A percentile compares a stretch with the other conserved stretches of the same genome.
These are phyloP conservation scores for Tachysurus vachellii DNA, from an alignment of 2,113 vertebrate genomes.

Conservation along the genomic window DNA sequence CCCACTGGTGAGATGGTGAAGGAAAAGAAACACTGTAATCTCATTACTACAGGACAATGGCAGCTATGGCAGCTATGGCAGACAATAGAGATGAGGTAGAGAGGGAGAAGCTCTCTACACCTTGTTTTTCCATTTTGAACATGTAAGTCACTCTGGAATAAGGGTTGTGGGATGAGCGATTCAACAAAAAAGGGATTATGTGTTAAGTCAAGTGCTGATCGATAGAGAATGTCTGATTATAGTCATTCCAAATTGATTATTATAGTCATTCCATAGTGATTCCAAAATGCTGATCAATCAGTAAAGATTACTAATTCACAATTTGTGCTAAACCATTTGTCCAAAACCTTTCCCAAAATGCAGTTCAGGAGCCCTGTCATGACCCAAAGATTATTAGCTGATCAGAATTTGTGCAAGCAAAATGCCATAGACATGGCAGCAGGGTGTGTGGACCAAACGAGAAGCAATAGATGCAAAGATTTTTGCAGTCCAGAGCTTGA, in stretches of 20 bases:
- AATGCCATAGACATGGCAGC: not conserved
- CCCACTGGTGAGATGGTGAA: slow-evolving; percentile 56
- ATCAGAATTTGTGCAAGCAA: not conserved
- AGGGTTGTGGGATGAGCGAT: not conserved
- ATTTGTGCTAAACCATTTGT: not conserved
- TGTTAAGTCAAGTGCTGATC: not conserved
- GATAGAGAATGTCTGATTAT: not conserved
- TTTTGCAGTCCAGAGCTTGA: not conserved
- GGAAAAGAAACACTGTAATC: slow-evolving; percentile 68
- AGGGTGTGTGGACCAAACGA: not conserved
- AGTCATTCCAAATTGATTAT: too few species aligned
- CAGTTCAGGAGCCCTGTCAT: too few species aligned
- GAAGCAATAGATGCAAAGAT: not conserved
- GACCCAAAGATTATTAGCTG: too few species aligned
- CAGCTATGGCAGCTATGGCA: slow-evolving; percentile 45
- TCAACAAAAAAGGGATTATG: not conserved
- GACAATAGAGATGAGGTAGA: too few species aligned
- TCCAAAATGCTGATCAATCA: not conserved
- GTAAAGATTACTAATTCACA: not conserved
- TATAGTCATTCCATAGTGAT: too few species aligned
- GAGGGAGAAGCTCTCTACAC: slow-evolving; percentile 15
- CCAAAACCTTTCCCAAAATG: too few species aligned
- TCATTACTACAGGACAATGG: slow-evolving; percentile 83
- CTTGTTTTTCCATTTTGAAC: not conserved
- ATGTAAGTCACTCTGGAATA: not conserved